phyloP scores from a whole-genome alignment of 2,797 vertebrate species.

The Prionace glauca region DNA sequence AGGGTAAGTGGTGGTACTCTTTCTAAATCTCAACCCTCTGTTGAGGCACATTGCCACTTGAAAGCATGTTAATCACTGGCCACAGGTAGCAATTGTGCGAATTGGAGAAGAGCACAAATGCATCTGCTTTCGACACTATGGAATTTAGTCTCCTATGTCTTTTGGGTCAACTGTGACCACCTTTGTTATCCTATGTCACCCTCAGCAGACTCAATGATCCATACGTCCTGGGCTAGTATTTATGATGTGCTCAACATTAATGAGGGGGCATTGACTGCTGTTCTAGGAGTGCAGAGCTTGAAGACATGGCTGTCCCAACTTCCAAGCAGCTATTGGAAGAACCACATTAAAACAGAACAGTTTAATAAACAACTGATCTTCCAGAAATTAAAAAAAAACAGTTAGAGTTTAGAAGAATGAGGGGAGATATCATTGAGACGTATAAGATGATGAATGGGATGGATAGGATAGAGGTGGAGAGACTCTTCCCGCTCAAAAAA shows the following conservation, averaged over 20 bases:
- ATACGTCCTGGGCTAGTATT: background rate
- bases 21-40: background rate
- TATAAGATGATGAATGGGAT: too few relatives aligned
- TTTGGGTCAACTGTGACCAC: background rate
- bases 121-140: background rate
- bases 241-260: background rate
- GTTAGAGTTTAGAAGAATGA: too few relatives aligned
- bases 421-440: too few relatives aligned
- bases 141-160: background rate
- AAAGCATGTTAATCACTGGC: background rate
- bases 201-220: background rate
- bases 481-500: too few relatives aligned
- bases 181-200: background rate
- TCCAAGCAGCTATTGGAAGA: background rate
- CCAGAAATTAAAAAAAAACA: background rate
- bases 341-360: background rate
- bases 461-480: too few relatives aligned
- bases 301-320: background rate
- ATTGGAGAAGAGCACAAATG: background rate
- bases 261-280: background rate
- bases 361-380: background rate
- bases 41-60: background rate
- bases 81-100: background rate
- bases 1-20: too few relatives aligned
- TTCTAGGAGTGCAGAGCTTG: background rate